Evolutionary conservation across 1,140 invertebrate species (phyloP).

Genomic region (Mercenaria mercenaria): DNA sequence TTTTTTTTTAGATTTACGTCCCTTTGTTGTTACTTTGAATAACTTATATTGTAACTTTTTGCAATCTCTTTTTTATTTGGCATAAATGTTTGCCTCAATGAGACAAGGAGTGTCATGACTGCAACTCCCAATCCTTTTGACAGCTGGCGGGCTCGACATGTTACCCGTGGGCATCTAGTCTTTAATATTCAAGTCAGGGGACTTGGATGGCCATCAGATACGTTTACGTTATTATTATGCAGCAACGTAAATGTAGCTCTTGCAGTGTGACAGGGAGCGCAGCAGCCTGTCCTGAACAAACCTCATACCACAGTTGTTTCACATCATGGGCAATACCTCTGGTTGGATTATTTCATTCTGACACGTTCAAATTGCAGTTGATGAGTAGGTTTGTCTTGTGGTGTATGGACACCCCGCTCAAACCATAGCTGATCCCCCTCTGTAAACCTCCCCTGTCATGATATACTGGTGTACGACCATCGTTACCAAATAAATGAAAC

Average conservation of each 20-base stretch:
- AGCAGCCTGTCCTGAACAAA: constrained; percentile 14
- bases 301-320: constrained; percentile 9
- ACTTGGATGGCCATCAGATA: constrained; percentile 4
- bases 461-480: constrained; percentile 19
- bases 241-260: not conserved
- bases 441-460: not conserved
- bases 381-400: not conserved
- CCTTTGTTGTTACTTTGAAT: too few species aligned
- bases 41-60: too few species aligned
- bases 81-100: too few species aligned
- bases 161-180: too few species aligned
- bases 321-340: not conserved
- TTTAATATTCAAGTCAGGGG: constrained; percentile 28
- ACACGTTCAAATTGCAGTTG: constrained; percentile 33
- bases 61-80: too few species aligned
- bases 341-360: too few species aligned
- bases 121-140: too few species aligned
- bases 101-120: too few species aligned
- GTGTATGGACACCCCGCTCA: constrained; percentile 13
- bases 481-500: not conserved
- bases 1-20: too few species aligned
- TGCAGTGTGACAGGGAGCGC: constrained; percentile 16
- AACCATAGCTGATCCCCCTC: constrained; percentile 29
- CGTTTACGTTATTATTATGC: not conserved
- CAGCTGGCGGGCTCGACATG: too few species aligned